Conservation (phyloP, 2,113 vertebrate genomes). For the Serranochromis macrocephalus region DNA sequence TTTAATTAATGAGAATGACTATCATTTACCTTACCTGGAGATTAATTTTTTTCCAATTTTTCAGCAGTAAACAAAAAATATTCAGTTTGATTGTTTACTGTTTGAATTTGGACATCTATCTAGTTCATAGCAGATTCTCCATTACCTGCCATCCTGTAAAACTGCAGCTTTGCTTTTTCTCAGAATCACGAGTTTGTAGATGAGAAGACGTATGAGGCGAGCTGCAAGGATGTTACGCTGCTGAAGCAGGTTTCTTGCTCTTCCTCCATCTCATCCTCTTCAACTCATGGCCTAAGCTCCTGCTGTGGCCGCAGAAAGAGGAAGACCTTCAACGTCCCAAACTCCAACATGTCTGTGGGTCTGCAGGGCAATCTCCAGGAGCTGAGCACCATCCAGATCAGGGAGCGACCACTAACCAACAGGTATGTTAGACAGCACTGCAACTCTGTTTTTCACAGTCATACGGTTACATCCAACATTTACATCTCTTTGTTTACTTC, state of each 20-base stretch:
- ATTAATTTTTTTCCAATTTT: neutral
- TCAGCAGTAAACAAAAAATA: neutral
- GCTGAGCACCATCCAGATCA: conserved; percentile 93
- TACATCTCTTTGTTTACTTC: neutral
- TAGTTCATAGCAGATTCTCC: neutral
- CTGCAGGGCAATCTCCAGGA: conserved; percentile 82
- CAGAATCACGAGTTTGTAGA: conserved; percentile 93
- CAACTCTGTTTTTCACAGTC: neutral
- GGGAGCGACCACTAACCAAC: conserved; percentile 82
- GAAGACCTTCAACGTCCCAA: conserved; percentile 84
- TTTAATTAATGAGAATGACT: neutral
- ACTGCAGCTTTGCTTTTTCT: neutral
- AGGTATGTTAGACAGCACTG: conserved; percentile 67
- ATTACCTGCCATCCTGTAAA: neutral
- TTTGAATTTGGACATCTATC: neutral
- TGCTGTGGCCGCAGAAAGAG: conserved; percentile 87
- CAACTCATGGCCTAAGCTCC: conserved; percentile 76
- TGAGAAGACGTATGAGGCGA: conserved; percentile 82
- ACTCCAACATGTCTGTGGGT: conserved; percentile 71
- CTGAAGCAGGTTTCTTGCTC: conserved; percentile 80
- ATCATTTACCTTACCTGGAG: neutral
- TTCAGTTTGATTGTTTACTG: neutral
- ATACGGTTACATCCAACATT: neutral
- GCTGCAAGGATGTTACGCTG: conserved; percentile 80
- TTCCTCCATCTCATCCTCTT: conserved; percentile 77